A percentile compares a stretch with the other conserved stretches of the same genome.
These are phyloP conservation scores for Prunella strophiata DNA, from an alignment of 2,797 vertebrate species.

Conservation along the genomic window DNA sequence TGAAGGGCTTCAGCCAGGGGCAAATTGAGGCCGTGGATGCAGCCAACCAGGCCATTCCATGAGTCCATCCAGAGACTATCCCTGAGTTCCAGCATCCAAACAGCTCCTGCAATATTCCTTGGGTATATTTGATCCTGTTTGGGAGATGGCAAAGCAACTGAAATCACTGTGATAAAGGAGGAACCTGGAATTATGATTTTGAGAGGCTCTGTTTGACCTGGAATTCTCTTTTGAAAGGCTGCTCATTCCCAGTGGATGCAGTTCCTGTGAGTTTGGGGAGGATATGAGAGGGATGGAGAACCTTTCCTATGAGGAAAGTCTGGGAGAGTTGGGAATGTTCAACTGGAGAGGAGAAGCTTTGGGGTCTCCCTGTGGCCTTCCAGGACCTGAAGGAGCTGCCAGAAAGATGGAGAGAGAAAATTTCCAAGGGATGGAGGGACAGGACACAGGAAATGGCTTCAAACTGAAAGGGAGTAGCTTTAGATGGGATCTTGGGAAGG, in stretches of 20 bases:
- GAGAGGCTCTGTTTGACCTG: neutral
- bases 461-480: fast-evolving
- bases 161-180: neutral
- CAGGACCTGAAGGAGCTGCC: fast-evolving
- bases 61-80: neutral
- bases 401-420: neutral
- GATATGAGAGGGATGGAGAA: neutral
- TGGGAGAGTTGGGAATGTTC: neutral
- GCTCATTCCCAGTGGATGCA: neutral
- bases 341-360: neutral
- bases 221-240: neutral
- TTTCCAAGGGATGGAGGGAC: neutral
- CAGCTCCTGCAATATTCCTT: neutral
- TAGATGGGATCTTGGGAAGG: neutral
- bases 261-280: neutral
- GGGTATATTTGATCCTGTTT: neutral
- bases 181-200: neutral
- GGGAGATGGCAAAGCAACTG: neutral
- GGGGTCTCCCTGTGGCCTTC: fast-evolving
- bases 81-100: neutral
- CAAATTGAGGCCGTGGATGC: neutral
- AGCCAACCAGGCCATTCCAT: neutral
- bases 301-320: neutral
- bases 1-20: neutral
- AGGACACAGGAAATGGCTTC: neutral